phyloP scores from a whole-genome alignment of 2,113 vertebrate genomes.

The Phycodurus eques region DNA sequence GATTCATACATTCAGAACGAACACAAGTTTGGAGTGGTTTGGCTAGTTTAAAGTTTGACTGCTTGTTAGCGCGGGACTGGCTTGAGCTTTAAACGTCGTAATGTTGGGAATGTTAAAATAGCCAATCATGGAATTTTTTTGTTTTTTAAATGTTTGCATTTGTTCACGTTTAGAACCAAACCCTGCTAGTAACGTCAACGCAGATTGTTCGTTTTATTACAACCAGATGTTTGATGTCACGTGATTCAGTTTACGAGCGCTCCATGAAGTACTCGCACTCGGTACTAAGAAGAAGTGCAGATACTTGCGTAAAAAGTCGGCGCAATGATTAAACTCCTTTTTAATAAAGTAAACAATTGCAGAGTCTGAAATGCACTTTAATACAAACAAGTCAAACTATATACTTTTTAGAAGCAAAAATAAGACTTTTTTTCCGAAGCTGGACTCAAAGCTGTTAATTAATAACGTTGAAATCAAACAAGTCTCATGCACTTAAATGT shows the following conservation, averaged over 20 bases:
- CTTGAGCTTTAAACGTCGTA: background rate
- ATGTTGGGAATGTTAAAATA: background rate
- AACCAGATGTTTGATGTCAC: constrained; percentile 7
- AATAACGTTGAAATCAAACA: no score
- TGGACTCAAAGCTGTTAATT: no score
- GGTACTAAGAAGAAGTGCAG: no score
- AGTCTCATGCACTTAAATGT: no score
- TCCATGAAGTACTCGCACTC: background rate
- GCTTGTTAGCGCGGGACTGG: background rate
- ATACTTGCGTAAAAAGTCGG: background rate
- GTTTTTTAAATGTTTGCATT: background rate
- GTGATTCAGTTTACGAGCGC: background rate
- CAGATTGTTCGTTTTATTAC: background rate
- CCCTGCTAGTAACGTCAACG: background rate
- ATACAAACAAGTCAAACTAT: no score
- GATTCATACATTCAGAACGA: background rate
- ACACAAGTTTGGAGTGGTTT: constrained; percentile 17
- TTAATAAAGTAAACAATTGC: no score
- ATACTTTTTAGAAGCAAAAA: no score
- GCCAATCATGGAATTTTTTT: background rate
- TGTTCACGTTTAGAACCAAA: background rate
- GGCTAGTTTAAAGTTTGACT: background rate
- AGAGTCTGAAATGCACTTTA: no score
- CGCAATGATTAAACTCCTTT: no score
- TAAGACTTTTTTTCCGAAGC: no score